A percentile compares a stretch with the other conserved stretches of the same genome.
Evolutionary conservation across 1,140 invertebrate species (phyloP).

Genomic region (Papilio polytes): DNA sequence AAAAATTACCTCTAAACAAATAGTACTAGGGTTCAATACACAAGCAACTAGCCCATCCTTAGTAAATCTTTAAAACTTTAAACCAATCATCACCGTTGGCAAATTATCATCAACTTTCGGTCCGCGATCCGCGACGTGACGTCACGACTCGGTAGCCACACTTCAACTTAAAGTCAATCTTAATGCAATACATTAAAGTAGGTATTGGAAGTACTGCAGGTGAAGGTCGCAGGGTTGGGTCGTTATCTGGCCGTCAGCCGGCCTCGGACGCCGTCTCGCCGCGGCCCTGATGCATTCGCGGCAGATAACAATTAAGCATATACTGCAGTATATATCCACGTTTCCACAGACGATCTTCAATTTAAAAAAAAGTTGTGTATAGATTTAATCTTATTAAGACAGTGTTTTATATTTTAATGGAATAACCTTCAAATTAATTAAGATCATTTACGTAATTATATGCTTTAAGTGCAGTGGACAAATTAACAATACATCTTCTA

Average conservation of each 20-base stretch:
- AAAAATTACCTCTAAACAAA: background rate
- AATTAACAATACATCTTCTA: background rate
- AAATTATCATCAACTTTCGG: constrained; percentile 22
- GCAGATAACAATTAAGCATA: constrained; percentile 55
- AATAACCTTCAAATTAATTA: background rate
- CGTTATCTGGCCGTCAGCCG: constrained; percentile 59
- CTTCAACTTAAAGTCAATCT: background rate
- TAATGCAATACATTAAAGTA: background rate
- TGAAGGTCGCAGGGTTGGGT: constrained; percentile 63
- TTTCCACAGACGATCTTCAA: background rate
- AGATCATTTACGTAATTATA: background rate
- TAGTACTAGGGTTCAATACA: no score
- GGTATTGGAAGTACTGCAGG: background rate
- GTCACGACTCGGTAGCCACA: constrained; percentile 16
- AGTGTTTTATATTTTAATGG: background rate
- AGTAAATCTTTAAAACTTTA: background rate
- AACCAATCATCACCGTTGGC: background rate
- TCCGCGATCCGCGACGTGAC: background rate
- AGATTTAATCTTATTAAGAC: background rate
- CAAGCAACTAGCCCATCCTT: background rate
- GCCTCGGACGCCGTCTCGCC: constrained; percentile 51
- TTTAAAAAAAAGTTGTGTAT: background rate
- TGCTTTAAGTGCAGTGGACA: background rate
- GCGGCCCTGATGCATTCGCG: constrained; percentile 61
- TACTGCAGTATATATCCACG: background rate